phyloP scores from a whole-genome alignment of 2,113 vertebrate genomes.

The Camelus dromedarius region DNA sequence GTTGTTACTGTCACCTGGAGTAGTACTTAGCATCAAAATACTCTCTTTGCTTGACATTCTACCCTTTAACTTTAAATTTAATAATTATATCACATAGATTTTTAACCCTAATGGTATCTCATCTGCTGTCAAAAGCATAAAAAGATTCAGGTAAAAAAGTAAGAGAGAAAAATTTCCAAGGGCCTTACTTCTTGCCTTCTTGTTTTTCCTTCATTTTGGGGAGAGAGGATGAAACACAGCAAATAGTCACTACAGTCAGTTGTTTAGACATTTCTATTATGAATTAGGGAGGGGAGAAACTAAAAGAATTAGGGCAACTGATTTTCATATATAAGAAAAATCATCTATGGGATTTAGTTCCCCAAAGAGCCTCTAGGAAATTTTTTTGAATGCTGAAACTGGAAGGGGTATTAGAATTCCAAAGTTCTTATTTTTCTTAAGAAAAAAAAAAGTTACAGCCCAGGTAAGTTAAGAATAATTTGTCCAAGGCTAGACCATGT shows the following conservation, averaged over 20 bases:
- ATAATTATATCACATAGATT: neutral
- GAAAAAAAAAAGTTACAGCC: neutral
- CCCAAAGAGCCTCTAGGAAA: neutral
- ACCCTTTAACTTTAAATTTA: neutral
- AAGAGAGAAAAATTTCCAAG: neutral
- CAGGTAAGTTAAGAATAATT: neutral
- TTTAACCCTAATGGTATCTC: slow-evolving; percentile 19
- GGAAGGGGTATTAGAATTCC: slow-evolving; percentile 4
- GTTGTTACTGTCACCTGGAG: neutral
- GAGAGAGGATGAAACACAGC: neutral
- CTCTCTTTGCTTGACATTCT: neutral
- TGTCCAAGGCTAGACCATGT: slow-evolving; percentile 28
- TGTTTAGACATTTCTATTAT: slow-evolving; percentile 1
- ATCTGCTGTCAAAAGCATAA: neutral
- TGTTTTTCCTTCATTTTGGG: neutral
- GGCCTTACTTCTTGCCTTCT: neutral
- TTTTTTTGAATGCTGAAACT: neutral
- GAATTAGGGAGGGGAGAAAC: slow-evolving; percentile 16
- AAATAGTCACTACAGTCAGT: neutral
- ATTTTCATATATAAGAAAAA: slow-evolving; percentile 23
- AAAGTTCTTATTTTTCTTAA: neutral
- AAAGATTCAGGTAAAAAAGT: slow-evolving; percentile 22
- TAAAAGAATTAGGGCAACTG: neutral
- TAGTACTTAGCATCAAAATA: neutral
- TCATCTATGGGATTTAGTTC: neutral